Percentiles rank a stretch among this genome's conserved stretches.
Evolutionary conservation across 1,140 invertebrate species (phyloP).

Genomic region (Papilio polytes): DNA sequence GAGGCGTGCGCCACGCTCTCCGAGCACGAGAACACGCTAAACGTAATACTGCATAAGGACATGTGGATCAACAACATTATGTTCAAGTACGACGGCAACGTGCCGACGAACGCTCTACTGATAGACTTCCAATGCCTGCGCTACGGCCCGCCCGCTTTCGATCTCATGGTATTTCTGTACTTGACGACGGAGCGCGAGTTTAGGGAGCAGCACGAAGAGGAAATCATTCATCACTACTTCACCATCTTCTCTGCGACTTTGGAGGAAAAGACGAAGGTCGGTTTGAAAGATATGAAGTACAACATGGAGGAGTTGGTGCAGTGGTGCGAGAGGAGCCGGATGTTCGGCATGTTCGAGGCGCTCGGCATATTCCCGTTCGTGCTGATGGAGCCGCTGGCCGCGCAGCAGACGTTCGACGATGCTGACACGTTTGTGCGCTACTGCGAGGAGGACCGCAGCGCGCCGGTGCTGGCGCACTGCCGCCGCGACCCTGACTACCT

Average conservation of each 20-base stretch:
- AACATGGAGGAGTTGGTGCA: slow-evolving; percentile 50
- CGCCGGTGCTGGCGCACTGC: slow-evolving; percentile 61
- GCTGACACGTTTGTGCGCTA: slow-evolving; percentile 58
- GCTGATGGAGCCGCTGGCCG: slow-evolving; percentile 60
- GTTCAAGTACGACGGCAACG: slow-evolving; percentile 70
- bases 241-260: slow-evolving; percentile 58
- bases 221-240: slow-evolving; percentile 70
- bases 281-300: slow-evolving; percentile 58
- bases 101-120: slow-evolving; percentile 65
- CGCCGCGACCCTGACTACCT: slow-evolving; percentile 46
- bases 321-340: slow-evolving; percentile 59
- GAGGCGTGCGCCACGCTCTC: slow-evolving; percentile 57
- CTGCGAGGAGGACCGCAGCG: slow-evolving; percentile 57
- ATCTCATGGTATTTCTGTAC: slow-evolving; percentile 74
- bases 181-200: slow-evolving; percentile 69
- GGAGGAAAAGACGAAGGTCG: slow-evolving; percentile 50
- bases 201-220: slow-evolving; percentile 57
- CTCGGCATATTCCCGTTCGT: slow-evolving; percentile 60
- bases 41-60: slow-evolving; percentile 82
- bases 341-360: slow-evolving; percentile 58
- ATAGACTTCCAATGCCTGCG: slow-evolving; percentile 78
- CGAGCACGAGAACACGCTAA: slow-evolving; percentile 60
- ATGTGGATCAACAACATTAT: slow-evolving; percentile 83
- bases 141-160: slow-evolving; percentile 78
- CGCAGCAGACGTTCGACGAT: slow-evolving; percentile 62